These are phyloP conservation scores for Onthophagus taurus DNA, from an alignment of 1,140 invertebrate genomes.

Conservation along the genomic window DNA sequence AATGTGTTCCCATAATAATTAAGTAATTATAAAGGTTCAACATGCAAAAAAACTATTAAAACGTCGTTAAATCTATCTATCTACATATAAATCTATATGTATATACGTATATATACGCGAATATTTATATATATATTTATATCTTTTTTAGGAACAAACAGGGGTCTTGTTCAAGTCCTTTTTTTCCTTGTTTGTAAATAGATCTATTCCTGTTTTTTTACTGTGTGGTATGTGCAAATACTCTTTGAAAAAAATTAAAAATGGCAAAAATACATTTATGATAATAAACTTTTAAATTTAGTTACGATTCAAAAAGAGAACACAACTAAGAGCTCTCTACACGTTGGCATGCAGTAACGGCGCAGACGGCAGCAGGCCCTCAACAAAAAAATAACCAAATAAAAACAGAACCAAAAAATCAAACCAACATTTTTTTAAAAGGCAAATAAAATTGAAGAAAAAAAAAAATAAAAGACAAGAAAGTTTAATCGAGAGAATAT, in stretches of 20 bases:
- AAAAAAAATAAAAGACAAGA: too few relatives aligned
- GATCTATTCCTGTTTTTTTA: slow-evolving; percentile 7
- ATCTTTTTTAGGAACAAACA: slow-evolving; percentile 33
- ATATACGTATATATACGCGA: slow-evolving; percentile 8
- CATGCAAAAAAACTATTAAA: slow-evolving; percentile 30
- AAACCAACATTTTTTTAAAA: too few relatives aligned
- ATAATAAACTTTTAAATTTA: slow-evolving; percentile 3
- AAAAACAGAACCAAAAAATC: slow-evolving; percentile 10
- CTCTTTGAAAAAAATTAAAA: too few relatives aligned
- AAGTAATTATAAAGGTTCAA: slow-evolving; percentile 38
- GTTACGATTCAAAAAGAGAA: slow-evolving; percentile 2
- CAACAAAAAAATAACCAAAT: slow-evolving; percentile 6
- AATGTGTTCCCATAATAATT: slow-evolving; percentile 55
- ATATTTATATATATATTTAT: not conserved
- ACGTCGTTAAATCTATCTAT: slow-evolving; percentile 4
- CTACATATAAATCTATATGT: slow-evolving; percentile 10
- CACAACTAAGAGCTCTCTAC: slow-evolving; percentile 12
- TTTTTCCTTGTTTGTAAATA: slow-evolving; percentile 14
- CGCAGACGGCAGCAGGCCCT: slow-evolving; percentile 17
- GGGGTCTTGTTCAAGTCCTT: too few relatives aligned
- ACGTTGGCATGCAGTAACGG: slow-evolving; percentile 24
- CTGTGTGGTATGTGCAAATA: slow-evolving; percentile 24
- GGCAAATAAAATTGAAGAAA: too few relatives aligned
- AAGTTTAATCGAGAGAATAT: too few relatives aligned
- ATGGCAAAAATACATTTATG: slow-evolving; percentile 14